A percentile compares a stretch with the other conserved stretches of the same genome.
Evolutionary conservation across 2,888 invertebrate genomes (phyloP).

Genomic region (Acanthacorydalis orientalis): DNA sequence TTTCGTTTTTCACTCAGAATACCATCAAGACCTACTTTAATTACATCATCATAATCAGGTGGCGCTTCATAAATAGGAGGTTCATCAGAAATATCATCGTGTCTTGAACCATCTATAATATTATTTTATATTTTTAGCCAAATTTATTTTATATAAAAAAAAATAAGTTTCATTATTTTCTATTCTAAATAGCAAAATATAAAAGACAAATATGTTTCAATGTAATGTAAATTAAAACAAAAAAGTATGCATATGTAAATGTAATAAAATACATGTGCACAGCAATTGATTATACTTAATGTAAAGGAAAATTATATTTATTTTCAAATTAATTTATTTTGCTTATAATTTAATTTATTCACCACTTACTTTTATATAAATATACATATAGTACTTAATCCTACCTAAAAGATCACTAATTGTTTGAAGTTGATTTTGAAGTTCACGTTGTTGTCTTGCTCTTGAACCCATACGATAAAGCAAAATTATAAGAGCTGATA

Average conservation of each 20-base stretch:
- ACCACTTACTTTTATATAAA: too few species aligned
- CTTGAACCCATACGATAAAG: conserved; percentile 44
- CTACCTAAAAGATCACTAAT: conserved; percentile 49
- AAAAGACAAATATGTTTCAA: too few species aligned
- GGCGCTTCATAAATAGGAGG: conserved; percentile 54
- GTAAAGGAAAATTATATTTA: too few species aligned
- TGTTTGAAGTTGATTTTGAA: conserved; percentile 48
- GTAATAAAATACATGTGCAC: too few species aligned
- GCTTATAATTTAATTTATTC: too few species aligned
- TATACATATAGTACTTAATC: background rate
- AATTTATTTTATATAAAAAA: too few species aligned
- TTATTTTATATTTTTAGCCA: background rate
- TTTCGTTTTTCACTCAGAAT: background rate
- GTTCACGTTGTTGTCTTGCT: conserved; percentile 40
- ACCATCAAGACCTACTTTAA: conserved; percentile 25
- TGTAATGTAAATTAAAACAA: too few species aligned
- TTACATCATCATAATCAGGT: conserved; percentile 53
- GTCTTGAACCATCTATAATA: conserved; percentile 28
- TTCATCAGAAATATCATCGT: conserved; percentile 35
- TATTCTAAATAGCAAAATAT: too few species aligned
- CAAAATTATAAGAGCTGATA: conserved; percentile 42
- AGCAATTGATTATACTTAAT: too few species aligned
- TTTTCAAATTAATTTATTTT: too few species aligned
- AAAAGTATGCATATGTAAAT: too few species aligned
- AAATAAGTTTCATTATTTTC: background rate